Conservation (phyloP, 2,888 invertebrate genomes). For the Idaea dimidiata region DNA sequence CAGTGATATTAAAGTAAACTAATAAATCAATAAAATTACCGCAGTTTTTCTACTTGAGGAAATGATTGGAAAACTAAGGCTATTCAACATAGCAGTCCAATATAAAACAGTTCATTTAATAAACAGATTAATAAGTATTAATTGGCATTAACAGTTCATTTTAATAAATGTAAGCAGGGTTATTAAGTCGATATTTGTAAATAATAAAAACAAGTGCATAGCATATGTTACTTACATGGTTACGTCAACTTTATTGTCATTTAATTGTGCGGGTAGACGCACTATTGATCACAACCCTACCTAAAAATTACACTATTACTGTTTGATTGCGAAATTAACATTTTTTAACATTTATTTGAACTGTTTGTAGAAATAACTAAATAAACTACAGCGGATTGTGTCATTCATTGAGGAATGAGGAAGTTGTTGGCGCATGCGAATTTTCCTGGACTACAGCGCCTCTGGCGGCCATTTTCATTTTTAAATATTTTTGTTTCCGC, state of each 20-base stretch:
- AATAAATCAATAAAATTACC: slow-evolving; percentile 81
- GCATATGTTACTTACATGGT: slow-evolving; percentile 49
- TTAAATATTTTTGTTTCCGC: slow-evolving; percentile 3
- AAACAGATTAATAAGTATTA: not conserved
- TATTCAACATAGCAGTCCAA: not conserved
- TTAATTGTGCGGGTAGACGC: slow-evolving; percentile 51
- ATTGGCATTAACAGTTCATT: not conserved
- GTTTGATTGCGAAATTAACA: slow-evolving; percentile 56
- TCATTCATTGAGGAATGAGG: slow-evolving; percentile 68
- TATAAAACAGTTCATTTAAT: not conserved
- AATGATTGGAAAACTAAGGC: slow-evolving; percentile 24
- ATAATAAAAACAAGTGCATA: slow-evolving; percentile 44
- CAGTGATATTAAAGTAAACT: slow-evolving; percentile 58
- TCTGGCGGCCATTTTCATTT: slow-evolving; percentile 31
- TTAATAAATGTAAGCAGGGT: not conserved
- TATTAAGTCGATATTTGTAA: slow-evolving; percentile 4
- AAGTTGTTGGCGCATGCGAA: slow-evolving; percentile 66
- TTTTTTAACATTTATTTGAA: slow-evolving; percentile 66
- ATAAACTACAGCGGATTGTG: slow-evolving; percentile 61
- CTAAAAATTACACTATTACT: slow-evolving; percentile 64
- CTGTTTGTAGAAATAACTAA: slow-evolving; percentile 34
- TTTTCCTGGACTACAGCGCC: slow-evolving; percentile 34
- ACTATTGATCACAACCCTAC: slow-evolving; percentile 60
- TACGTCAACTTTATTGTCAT: slow-evolving; percentile 62
- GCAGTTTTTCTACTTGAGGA: slow-evolving; percentile 74